These are phyloP conservation scores for Smutsia temminckii DNA, from an alignment of 2,797 vertebrate genomes.

Conservation along the genomic window DNA sequence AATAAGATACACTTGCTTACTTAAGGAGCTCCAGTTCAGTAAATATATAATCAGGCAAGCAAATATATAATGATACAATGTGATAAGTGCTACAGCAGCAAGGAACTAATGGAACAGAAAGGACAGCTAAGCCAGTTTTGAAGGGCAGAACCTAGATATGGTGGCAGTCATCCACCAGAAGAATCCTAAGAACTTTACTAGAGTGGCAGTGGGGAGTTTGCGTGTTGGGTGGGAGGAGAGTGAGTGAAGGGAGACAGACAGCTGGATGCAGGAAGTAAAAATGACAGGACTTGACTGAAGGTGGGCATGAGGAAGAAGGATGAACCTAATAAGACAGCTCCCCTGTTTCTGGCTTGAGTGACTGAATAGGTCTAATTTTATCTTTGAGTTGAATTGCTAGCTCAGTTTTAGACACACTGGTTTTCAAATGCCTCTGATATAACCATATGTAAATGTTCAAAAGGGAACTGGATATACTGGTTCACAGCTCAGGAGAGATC, in stretches of 20 bases:
- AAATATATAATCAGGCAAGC: neutral
- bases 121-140: neutral
- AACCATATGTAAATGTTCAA: neutral
- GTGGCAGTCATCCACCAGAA: neutral
- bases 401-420: neutral
- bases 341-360: neutral
- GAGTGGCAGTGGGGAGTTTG: neutral
- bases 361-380: neutral
- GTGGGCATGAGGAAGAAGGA: neutral
- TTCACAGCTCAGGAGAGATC: slow-evolving; percentile 18
- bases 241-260: neutral
- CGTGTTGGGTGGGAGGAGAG: neutral
- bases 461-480: slow-evolving; percentile 19
- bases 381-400: neutral
- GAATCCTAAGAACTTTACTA: neutral
- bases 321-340: neutral
- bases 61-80: neutral
- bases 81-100: neutral
- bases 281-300: neutral
- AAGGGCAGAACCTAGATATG: slow-evolving; percentile 10
- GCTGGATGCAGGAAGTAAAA: neutral
- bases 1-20: neutral
- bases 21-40: neutral
- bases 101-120: neutral
- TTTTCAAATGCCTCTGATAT: slow-evolving; percentile 31